Evolutionary conservation across 2,888 invertebrate genomes (phyloP), one percentile per base, ranked within the genome.

Genomic region (Sipha maydis): DNA sequence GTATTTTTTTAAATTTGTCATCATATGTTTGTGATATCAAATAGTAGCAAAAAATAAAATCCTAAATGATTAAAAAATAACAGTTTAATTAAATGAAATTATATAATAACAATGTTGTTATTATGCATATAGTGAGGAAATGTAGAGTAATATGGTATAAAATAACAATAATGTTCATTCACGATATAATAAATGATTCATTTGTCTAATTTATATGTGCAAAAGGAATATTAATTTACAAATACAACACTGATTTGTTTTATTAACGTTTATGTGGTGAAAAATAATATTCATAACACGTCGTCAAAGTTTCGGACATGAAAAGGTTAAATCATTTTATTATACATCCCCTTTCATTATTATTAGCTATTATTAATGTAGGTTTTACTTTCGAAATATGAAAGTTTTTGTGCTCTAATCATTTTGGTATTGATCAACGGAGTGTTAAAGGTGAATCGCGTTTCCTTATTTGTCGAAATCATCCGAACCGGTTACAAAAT

Each of bases 391-490:
- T 73, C 34, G 56, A 83, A 56, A 75, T 83, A 73, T n/a, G 83
- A 83, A 83, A 83, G 83, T 83, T 31, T 56, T 61, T 9, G 34
- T 73, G 25, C 8, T n/a, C 54, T 34, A 83, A 73, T 73, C 31
- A 31, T 34, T 83, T 73, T 25, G 25, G 8, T 71, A 31, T 69
- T 41, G 82, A 82, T 82, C 69, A 48, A 82, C 21, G n/a, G 48
- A 82, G 48, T 69, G 82, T 82, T 69, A 82, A 76, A 71, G 76
- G 76, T 61, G 76, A 61, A 84, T 76, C 61, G 28, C 28, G 61
- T 84, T 84, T 84, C 84, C 84, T 76, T 84, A 61, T 76, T 84
- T 76, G 61, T 76, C 75, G 61, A 76, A 84, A 76, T 67, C 76
- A 61, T 76, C 14, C 41, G 14, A 84, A 84, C 84, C 84, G 84